A percentile compares a stretch with the other conserved stretches of the same genome.
Conservation (phyloP, 2,888 invertebrate genomes). For the Drosophila macrothrix region DNA sequence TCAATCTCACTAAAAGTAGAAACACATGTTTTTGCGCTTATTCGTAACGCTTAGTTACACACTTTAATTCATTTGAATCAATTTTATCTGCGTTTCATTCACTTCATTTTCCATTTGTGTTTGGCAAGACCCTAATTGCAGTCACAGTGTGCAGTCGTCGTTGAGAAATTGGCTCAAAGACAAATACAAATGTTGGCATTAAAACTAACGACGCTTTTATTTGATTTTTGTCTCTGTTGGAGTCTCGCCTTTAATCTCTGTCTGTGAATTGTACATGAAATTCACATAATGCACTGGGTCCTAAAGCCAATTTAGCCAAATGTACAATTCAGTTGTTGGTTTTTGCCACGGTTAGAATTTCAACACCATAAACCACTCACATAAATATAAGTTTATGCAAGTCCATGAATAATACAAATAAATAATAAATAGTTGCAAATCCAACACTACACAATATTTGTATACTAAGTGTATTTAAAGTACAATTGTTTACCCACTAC, state of each 20-base stretch:
- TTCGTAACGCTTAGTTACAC: slow-evolving; percentile 47
- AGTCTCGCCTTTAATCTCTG: not conserved
- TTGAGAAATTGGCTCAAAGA: slow-evolving; percentile 15
- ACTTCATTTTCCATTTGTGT: not conserved
- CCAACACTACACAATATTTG: not conserved
- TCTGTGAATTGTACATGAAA: slow-evolving; percentile 19
- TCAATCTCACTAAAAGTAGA: slow-evolving; percentile 62
- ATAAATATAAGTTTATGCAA: not conserved
- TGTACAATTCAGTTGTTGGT: not conserved
- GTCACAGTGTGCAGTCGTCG: not conserved
- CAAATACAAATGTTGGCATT: slow-evolving; percentile 27
- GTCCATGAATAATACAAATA: not conserved
- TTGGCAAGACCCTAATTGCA: slow-evolving; percentile 6
- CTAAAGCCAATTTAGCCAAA: slow-evolving; percentile 18
- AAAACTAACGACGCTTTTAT: slow-evolving; percentile 16
- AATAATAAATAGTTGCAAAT: not conserved
- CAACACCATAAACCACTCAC: slow-evolving; percentile 8
- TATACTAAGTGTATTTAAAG: not conserved
- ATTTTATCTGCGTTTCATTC: slow-evolving; percentile 20
- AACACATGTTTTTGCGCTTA: slow-evolving; percentile 19
- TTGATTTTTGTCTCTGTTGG: not conserved
- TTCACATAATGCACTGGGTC: slow-evolving; percentile 17
- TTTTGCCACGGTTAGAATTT: slow-evolving; percentile 29
- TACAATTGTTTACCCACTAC: not conserved
- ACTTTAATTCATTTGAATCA: slow-evolving; percentile 29